phyloP scores from a whole-genome alignment of 2,113 vertebrate species.

The Clupea harengus region DNA sequence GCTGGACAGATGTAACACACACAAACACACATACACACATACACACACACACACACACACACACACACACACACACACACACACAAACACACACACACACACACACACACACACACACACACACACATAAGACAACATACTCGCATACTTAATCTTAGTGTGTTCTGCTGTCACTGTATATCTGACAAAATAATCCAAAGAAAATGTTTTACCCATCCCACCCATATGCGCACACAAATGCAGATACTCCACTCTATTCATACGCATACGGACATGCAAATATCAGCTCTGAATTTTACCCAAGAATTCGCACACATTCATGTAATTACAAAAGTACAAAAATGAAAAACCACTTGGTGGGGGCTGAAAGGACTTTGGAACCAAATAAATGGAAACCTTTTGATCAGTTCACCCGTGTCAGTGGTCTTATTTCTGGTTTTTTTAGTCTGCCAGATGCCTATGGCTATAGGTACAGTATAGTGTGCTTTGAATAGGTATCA shows the following conservation, averaged over 20 bases:
- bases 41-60: background rate
- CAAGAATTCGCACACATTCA: background rate
- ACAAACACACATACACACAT: background rate
- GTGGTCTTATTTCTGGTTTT: background rate
- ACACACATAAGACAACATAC: background rate
- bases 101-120: background rate
- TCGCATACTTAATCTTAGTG: background rate
- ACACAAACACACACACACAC: too few species aligned
- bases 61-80: background rate
- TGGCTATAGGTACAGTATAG: background rate
- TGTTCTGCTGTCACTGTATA: too few species aligned
- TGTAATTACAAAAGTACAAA: background rate
- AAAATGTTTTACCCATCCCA: background rate
- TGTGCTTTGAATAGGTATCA: background rate
- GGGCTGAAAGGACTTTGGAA: background rate
- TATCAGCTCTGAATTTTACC: background rate
- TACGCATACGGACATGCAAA: background rate
- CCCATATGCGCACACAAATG: background rate
- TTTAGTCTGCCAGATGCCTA: background rate
- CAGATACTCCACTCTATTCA: background rate
- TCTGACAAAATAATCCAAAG: background rate
- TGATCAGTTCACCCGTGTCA: background rate
- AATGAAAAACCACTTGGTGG: background rate
- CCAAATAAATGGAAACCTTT: background rate
- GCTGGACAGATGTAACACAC: slow-evolving; percentile 31